Conservation (phyloP, 2,888 invertebrate species). For the Aphelenchoides bicaudatus region DNA sequence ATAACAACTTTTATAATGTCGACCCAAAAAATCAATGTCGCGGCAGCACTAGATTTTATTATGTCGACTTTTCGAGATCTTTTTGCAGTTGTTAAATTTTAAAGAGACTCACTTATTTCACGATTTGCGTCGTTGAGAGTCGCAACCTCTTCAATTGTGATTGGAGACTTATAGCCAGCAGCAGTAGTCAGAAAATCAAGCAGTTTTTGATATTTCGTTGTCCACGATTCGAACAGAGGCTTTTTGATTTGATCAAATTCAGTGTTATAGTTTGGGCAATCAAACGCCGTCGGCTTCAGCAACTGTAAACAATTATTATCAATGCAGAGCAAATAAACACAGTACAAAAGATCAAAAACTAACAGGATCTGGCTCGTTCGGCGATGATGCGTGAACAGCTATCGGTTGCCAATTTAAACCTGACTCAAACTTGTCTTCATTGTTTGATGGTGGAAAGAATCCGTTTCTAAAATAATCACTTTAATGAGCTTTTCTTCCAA, state of each 20-base stretch:
- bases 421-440: not conserved
- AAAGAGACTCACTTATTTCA: too few species aligned
- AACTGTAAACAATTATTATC: slow-evolving; percentile 18
- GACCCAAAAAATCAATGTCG: too few species aligned
- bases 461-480: too few species aligned
- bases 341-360: too few species aligned
- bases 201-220: slow-evolving; percentile 14
- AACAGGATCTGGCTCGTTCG: slow-evolving; percentile 41
- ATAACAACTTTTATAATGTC: too few species aligned
- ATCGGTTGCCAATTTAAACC: slow-evolving; percentile 13
- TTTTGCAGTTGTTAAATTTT: too few species aligned
- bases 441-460: slow-evolving; percentile 66
- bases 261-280: slow-evolving; percentile 32
- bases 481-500: too few species aligned
- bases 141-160: slow-evolving; percentile 17
- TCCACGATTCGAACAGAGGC: not conserved
- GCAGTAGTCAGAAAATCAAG: slow-evolving; percentile 17
- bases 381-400: slow-evolving; percentile 4
- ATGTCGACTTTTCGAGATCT: too few species aligned
- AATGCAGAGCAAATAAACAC: too few species aligned
- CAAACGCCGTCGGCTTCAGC: slow-evolving; percentile 28
- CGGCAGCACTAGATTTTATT: too few species aligned
- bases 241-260: slow-evolving; percentile 7
- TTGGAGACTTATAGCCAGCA: slow-evolving; percentile 22
- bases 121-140: slow-evolving; percentile 19